Evolutionary conservation across 1,140 invertebrate species (phyloP), one percentile per base, ranked within the genome.

Genomic region (Brachionus asplanchnoidis): DNA sequence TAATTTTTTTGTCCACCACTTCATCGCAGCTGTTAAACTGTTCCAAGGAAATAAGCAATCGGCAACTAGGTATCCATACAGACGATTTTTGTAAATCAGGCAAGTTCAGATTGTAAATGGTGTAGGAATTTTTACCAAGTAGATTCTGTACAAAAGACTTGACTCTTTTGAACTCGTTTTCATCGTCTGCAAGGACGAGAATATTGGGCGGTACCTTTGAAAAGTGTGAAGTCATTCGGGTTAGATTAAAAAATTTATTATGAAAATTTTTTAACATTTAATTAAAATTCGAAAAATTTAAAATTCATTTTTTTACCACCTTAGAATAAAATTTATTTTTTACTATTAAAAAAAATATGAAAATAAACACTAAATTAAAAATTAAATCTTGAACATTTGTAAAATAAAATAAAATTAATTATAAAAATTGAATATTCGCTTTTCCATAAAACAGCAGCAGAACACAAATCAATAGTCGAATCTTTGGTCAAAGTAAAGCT

Each of bases 81-180:
- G 53, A 60, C 2, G 36, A 14, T 44, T 82, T 82, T 4, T 20
- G 6, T 9, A 82, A 82, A 20, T 82, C 79, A 65, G 11, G 14
- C 23, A n/a, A 14, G 36, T 6, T 60, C 17, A 82, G 32, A 14
- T 65, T 60, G 28, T 82, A 82, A 28, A 82, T 65, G 14, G 79
- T 82, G 12, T 82, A 82, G 1, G 79, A 60, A 26, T 82, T 36
- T 42, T 14, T 42, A n/a, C 79, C 79, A 0, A 82, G 17, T n/a
- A 68, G 44, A 1, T 26, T 11, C 17, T 42, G 17, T 0, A 82
- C 12, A 65, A 65, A 65, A 3, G 9, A 9, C 32, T 82, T 82
- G 44, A 82, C 12, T 20, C 36, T 65, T 26, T 66, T 68, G 23
- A 65, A 82, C 32, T 82, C 79, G 17, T 82, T 82, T 36, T 40